Conservation (phyloP, 1,140 invertebrate species). For the Dufourea novaeangliae region DNA sequence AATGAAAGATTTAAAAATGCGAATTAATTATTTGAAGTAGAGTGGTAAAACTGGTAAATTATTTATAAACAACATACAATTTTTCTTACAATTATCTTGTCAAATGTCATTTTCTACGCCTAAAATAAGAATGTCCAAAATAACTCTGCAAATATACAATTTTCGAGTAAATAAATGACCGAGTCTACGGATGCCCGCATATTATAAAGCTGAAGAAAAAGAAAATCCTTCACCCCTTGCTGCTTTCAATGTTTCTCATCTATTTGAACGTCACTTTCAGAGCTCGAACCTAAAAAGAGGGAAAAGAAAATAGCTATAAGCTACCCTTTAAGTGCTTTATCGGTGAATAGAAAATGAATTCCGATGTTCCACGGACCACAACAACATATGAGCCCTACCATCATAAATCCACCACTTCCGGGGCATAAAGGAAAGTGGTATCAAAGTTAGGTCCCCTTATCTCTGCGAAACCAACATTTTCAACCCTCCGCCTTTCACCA, state of each 20-base stretch:
- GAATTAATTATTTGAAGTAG: too few relatives aligned
- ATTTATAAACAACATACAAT: too few relatives aligned
- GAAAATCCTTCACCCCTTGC: background rate
- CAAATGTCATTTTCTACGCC: too few relatives aligned
- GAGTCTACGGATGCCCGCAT: background rate
- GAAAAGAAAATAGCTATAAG: conserved; percentile 6
- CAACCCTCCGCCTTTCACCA: background rate
- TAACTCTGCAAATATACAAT: too few relatives aligned
- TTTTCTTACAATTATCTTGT: too few relatives aligned
- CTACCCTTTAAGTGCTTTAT: conserved; percentile 57
- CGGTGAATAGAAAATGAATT: conserved; percentile 69
- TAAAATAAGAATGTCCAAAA: too few relatives aligned
- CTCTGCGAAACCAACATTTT: conserved; percentile 5
- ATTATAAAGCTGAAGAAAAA: background rate
- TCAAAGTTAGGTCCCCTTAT: conserved; percentile 62
- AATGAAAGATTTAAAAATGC: too few relatives aligned
- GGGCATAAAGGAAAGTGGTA: conserved; percentile 72
- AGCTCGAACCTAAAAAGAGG: conserved; percentile 2
- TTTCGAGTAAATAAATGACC: background rate
- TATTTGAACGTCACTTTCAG: conserved; percentile 28
- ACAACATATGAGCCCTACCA: conserved; percentile 57
- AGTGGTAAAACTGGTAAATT: too few relatives aligned
- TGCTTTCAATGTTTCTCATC: background rate
- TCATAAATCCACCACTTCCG: conserved; percentile 75
- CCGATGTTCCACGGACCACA: conserved; percentile 54